phyloP scores from a whole-genome alignment of 2,113 vertebrate genomes.

The Porphyrio hochstetteri region DNA sequence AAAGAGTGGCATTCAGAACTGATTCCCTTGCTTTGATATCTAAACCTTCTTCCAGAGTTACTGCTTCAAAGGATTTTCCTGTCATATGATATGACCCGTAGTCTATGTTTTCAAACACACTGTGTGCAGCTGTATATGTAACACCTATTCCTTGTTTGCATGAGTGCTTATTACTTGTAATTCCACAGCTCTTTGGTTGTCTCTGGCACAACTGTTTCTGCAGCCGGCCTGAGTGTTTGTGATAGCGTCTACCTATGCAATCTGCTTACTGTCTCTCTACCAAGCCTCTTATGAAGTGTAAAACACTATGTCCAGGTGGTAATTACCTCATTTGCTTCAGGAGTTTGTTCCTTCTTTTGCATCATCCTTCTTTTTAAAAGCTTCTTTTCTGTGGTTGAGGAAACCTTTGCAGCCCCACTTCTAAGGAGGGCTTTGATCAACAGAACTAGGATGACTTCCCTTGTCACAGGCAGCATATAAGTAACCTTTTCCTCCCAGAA shows the following conservation, averaged over 20 bases:
- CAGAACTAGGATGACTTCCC: neutral
- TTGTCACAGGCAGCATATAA: neutral
- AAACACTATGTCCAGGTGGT: neutral
- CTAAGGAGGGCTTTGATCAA: constrained; percentile 42
- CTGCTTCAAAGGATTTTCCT: constrained; percentile 29
- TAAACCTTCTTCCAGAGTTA: neutral
- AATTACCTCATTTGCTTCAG: neutral
- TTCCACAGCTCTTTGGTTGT: neutral
- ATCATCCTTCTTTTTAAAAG: neutral
- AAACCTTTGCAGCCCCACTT: constrained; percentile 15
- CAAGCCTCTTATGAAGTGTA: neutral
- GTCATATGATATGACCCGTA: neutral
- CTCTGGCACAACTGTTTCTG: neutral
- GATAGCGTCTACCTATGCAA: neutral
- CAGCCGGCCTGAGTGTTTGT: accelerated
- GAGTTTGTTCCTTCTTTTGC: neutral
- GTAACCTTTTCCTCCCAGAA: constrained; percentile 24
- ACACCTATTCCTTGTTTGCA: neutral
- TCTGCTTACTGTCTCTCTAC: neutral
- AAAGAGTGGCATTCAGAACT: neutral
- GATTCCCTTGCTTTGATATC: neutral
- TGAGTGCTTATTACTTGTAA: neutral
- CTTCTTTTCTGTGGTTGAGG: neutral
- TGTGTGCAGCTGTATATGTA: neutral
- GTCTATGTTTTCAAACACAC: neutral